These are phyloP conservation scores for Neodon shergylaensis DNA, from an alignment of 2,113 vertebrate species.

Conservation along the genomic window DNA sequence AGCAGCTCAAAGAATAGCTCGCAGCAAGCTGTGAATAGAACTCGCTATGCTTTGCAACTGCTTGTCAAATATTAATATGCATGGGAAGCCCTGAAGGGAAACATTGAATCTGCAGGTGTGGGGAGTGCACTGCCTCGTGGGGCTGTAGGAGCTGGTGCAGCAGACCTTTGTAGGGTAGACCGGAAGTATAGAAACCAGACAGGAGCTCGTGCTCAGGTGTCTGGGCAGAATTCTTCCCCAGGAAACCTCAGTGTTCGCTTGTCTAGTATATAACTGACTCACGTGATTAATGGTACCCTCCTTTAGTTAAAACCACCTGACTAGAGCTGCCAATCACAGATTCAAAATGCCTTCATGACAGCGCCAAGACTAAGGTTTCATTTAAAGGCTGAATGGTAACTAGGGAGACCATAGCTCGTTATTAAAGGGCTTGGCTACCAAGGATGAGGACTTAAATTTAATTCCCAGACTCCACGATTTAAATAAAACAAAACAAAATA, in stretches of 20 bases:
- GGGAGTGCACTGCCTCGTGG: background rate
- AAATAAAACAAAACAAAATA: too few species aligned
- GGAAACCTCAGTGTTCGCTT: background rate
- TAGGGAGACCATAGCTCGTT: background rate
- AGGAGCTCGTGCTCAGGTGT: background rate
- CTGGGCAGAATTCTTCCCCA: background rate
- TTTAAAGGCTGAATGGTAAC: background rate
- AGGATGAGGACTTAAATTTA: background rate
- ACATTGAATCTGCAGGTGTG: background rate
- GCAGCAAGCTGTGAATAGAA: background rate
- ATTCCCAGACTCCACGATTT: background rate
- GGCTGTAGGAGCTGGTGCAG: background rate
- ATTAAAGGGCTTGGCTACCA: background rate
- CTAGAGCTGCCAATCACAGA: background rate
- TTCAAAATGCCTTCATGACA: background rate
- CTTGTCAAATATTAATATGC: background rate
- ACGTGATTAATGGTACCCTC: rapidly evolving
- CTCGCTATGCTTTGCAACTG: background rate
- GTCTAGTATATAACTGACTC: background rate
- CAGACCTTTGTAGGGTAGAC: background rate
- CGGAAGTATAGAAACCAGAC: background rate
- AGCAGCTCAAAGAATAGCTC: background rate
- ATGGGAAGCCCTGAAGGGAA: background rate
- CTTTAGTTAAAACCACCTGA: background rate
- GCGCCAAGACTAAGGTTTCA: background rate